Evolutionary conservation across 1,140 invertebrate genomes (phyloP), one percentile per base, ranked within the genome.

Genomic region (Coenobita brevimanus): DNA sequence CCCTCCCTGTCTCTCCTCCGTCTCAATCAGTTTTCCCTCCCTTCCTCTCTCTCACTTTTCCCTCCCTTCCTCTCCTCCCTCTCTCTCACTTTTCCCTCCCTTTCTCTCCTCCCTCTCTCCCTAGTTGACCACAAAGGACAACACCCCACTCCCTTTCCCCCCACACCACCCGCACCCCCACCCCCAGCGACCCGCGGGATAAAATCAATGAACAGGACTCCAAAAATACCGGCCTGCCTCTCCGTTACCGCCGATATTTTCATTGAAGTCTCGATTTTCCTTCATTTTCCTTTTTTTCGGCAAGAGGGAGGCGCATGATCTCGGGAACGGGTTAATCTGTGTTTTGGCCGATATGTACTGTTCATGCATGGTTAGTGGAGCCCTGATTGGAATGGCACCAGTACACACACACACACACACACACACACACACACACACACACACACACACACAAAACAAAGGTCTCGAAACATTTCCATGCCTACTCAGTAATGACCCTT

Each of bases 171-270:
- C 41, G 30, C 21, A 38, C 69, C n/a, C 41, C 69, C 73, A 21
- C 73, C 69, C n/a, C 38, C 41, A n/a, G 36, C 73, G 17, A 6
- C 13, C 73, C 46, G 73, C 73, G 46, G 41, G 73, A 76, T 27
- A 76, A 46, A 76, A 76, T 76, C 73, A 76, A 76, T 50, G 41
- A 46, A 41, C 73, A n/a, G 21, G 36, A 13, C 73, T 27, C 73
- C 41, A 24, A n/a, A 50, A 41, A 50, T 76, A 27, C 24, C 73
- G 46, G 15, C 36, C 30, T 8, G 30, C 13, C 17, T 73, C 69
- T 38, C 36, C 33, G 33, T 73, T 73, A 38, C 15, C 41, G 13
- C 15, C 3, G 10, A 54, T 54, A 54, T 21, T 54, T 78, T 27
- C 21, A 54, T 54, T 24, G 43, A 46, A 43, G 36, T 78, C n/a